Base-by-base conservation (phyloP, 2,113 vertebrate species). In the Nymphicus hollandicus region DNA sequence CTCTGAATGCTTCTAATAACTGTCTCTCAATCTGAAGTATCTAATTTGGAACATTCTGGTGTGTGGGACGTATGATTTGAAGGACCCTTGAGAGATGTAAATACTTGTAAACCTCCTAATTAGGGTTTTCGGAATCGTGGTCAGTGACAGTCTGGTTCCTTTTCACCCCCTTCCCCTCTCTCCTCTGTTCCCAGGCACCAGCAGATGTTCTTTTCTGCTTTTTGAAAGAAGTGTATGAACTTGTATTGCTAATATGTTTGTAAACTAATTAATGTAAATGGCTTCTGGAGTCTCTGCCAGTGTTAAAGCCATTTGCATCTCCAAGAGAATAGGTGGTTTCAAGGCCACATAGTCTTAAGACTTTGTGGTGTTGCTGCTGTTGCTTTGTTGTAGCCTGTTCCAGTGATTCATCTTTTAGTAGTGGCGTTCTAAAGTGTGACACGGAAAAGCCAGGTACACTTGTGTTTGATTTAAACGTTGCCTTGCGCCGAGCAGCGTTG, bases 111-210 rank as follows among this genome's bases (percentile, higher is more conserved):
- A 61, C 25, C 4, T 49, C 70, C 10, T 71, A 60, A 44, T 71
- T 22, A 78, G 37, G 27, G 9, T 61, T 78, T 83, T 81, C 14
- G 22, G 50, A 58, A 18, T 71, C 3, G 3, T 2, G 8, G 41
- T 60, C 87, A 63, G 31, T 33, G 19, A 65, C 52, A 10, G 33
- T 50, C 27, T 53, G 24, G 15, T 78, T 72, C 25, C 28, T 47
- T 52, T 37, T 33, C 7, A 3, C 3, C 17, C 22, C 1, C 0
- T 55, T 78, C 3, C 11, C 19, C 0, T 28, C 11, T 46, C 8
- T 46, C 6, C 5, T 76, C 22, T 78, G 46, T 95, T 70, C 46
- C 18, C 7, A 39, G 15, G 24, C 64, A 76, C 33, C 10, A 46
- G 37, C 43, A 77, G 15, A 28, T 58, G 25, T 58, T 20, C 25